phyloP scores from a whole-genome alignment of 2,113 vertebrate genomes.

The Peromyscus californicus region DNA sequence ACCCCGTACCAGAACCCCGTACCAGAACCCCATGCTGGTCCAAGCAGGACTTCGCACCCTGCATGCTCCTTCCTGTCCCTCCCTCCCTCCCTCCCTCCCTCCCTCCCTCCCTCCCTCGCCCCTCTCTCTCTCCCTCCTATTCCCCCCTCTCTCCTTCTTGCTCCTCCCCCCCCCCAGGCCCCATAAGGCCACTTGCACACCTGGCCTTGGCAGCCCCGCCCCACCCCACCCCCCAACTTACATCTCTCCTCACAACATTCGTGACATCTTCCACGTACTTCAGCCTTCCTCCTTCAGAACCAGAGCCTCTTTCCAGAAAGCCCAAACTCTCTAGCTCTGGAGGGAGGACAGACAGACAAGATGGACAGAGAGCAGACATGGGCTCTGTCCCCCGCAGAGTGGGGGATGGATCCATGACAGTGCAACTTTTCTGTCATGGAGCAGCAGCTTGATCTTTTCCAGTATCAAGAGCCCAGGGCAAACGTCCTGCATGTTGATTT shows the following conservation, averaged over 20 bases:
- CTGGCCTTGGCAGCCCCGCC: not conserved
- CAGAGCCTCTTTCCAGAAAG: constrained; percentile 53
- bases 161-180: no score
- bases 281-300: not conserved
- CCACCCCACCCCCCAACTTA: constrained; percentile 59
- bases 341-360: not conserved
- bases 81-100: not conserved
- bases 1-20: not conserved
- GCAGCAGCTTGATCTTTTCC: not conserved
- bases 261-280: constrained; percentile 76
- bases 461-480: accelerated
- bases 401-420: not conserved
- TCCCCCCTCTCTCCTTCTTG: no score
- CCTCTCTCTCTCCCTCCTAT: no score
- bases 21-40: not conserved
- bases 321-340: constrained; percentile 78
- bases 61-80: no score
- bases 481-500: not conserved
- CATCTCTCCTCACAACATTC: constrained; percentile 56
- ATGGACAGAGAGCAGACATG: accelerated
- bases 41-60: accelerated
- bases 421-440: accelerated
- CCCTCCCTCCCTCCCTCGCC: no score
- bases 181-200: not conserved
- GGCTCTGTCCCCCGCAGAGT: accelerated